These are phyloP conservation scores for Aricia agestis DNA, from an alignment of 1,140 invertebrate species.

Conservation along the genomic window DNA sequence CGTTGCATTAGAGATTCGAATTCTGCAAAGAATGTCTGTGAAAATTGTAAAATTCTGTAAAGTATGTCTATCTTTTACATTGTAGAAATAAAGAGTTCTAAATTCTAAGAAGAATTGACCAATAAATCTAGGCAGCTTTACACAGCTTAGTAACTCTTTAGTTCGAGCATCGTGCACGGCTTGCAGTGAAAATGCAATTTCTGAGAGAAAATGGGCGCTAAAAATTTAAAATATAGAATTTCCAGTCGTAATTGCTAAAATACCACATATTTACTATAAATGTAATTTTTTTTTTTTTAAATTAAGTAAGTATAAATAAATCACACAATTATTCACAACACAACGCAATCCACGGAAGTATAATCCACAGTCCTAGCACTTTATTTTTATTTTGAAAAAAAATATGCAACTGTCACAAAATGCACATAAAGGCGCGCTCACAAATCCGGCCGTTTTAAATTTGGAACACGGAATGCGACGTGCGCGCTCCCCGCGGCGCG, in stretches of 20 bases:
- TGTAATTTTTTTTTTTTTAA: too few species aligned
- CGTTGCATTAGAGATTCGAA: too few species aligned
- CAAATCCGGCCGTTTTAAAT: constrained; percentile 27
- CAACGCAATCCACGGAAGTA: not conserved
- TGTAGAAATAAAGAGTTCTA: too few species aligned
- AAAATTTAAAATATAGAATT: not conserved
- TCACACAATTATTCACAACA: not conserved
- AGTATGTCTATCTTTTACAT: too few species aligned
- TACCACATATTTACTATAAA: not conserved
- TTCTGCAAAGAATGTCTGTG: too few species aligned
- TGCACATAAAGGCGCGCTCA: constrained; percentile 4
- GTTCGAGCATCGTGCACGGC: not conserved
- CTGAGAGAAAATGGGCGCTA: not conserved
- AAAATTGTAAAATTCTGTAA: too few species aligned
- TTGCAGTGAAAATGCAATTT: too few species aligned
- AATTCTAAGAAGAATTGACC: not conserved
- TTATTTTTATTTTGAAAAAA: not conserved
- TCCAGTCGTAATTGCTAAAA: not conserved
- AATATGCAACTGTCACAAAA: constrained; percentile 11
- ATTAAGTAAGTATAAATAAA: not conserved
- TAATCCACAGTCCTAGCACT: not conserved
- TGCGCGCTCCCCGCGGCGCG: constrained; percentile 58
- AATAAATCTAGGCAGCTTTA: not conserved
- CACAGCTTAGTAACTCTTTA: not conserved
- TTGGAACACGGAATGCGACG: constrained; percentile 47